Conservation (phyloP, 2,113 vertebrate species). For the Sylvietta virens region DNA sequence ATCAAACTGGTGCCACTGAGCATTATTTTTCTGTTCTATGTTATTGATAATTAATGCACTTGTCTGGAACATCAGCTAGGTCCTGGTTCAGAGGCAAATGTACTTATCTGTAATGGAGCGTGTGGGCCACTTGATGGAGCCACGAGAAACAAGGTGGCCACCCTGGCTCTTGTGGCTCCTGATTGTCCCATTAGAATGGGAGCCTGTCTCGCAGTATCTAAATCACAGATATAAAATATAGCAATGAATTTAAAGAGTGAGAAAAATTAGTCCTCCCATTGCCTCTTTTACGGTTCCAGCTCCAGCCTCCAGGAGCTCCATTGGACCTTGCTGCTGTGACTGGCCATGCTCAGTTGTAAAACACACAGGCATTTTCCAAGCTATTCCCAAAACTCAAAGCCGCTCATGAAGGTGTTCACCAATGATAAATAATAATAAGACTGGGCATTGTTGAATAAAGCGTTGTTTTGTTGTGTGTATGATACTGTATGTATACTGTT, state of each 20-base stretch:
- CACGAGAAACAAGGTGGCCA: neutral
- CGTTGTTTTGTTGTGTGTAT: rapidly evolving
- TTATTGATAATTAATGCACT: neutral
- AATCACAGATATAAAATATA: neutral
- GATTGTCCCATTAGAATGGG: neutral
- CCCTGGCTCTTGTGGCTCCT: neutral
- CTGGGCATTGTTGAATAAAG: neutral
- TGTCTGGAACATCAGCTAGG: neutral
- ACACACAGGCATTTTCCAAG: neutral
- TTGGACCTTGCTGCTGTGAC: neutral
- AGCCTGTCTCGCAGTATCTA: neutral
- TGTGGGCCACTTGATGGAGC: conserved; percentile 18
- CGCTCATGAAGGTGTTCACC: neutral
- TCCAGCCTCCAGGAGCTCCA: neutral
- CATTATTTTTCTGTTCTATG: neutral
- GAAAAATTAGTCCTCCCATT: neutral
- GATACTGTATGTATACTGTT: neutral
- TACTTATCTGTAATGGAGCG: neutral
- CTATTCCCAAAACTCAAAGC: neutral
- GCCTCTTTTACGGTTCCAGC: neutral
- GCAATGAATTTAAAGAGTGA: neutral
- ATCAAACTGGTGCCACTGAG: neutral
- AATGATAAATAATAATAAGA: neutral
- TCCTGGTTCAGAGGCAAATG: neutral
- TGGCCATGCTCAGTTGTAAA: neutral